Conservation (phyloP, 2,797 vertebrate species). For the Remorina albescens region DNA sequence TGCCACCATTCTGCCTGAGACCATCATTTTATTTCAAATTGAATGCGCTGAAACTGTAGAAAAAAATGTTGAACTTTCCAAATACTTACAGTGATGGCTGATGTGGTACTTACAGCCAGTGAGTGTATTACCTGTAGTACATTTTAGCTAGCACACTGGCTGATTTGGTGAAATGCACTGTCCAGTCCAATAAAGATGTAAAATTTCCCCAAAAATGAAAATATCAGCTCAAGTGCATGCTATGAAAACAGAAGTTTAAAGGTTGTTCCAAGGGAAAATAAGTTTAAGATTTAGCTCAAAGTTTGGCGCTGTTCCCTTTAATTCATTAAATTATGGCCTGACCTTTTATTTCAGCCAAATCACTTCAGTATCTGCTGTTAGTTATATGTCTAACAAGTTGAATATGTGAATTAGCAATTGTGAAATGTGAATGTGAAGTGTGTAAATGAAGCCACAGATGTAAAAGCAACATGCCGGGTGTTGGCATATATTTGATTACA, state of each 20-base stretch:
- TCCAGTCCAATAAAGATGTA: no score
- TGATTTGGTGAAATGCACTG: no score
- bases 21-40: background rate
- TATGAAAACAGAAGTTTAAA: no score
- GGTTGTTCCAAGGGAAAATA: no score
- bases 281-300: no score
- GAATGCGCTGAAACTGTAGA: background rate
- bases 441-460: constrained; percentile 15
- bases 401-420: no score
- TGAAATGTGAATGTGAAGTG: background rate
- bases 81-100: background rate
- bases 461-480: background rate
- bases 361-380: background rate
- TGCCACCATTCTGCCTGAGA: no score
- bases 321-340: background rate
- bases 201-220: no score
- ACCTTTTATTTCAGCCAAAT: background rate
- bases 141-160: no score
- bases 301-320: background rate
- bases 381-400: background rate
- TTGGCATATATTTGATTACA: constrained; percentile 25
- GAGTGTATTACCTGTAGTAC: no score
- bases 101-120: no score
- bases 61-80: background rate
- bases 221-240: no score